Percentiles rank a stretch among this genome's conserved stretches.
Evolutionary conservation across 1,140 invertebrate genomes (phyloP).

Genomic region (Chrysomallon squamiferum): DNA sequence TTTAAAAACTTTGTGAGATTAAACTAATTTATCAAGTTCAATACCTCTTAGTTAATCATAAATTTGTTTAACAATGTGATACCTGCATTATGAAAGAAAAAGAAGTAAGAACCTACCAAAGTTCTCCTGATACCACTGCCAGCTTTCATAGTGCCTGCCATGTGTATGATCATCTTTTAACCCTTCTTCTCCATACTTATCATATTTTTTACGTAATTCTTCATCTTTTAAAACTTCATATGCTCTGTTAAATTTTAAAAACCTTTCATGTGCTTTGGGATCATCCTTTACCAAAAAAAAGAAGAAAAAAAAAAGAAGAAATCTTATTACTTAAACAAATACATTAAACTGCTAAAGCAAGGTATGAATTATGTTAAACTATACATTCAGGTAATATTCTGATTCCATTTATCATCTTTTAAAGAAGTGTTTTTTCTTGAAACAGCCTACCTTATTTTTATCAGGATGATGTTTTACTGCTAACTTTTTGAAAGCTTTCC

Average conservation of each 20-base stretch:
- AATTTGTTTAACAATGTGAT: too few relatives aligned
- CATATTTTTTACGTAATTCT: slow-evolving; percentile 79
- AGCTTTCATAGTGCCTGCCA: slow-evolving; percentile 74
- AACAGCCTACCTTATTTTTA: slow-evolving; percentile 78
- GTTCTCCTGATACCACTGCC: slow-evolving; percentile 82
- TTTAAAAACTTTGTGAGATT: too few relatives aligned
- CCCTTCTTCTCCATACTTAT: slow-evolving; percentile 78
- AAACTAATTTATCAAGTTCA: too few relatives aligned
- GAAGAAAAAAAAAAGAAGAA: neutral
- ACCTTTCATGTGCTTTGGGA: slow-evolving; percentile 76
- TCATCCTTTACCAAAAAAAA: slow-evolving; percentile 70
- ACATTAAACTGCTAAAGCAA: neutral
- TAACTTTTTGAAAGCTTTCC: slow-evolving; percentile 82
- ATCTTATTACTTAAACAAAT: too few relatives aligned
- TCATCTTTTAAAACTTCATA: slow-evolving; percentile 87
- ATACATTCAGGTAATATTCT: neutral
- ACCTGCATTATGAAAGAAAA: too few relatives aligned
- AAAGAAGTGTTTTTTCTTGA: neutral
- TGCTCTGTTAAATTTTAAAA: slow-evolving; percentile 79
- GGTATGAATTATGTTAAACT: neutral
- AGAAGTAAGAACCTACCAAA: too few relatives aligned
- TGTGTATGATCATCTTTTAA: slow-evolving; percentile 68
- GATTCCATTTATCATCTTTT: neutral
- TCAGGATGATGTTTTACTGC: slow-evolving; percentile 83
- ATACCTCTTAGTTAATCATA: too few relatives aligned